These are phyloP conservation scores for Hipparchia semele DNA, from an alignment of 2,888 invertebrate species.

Conservation along the genomic window DNA sequence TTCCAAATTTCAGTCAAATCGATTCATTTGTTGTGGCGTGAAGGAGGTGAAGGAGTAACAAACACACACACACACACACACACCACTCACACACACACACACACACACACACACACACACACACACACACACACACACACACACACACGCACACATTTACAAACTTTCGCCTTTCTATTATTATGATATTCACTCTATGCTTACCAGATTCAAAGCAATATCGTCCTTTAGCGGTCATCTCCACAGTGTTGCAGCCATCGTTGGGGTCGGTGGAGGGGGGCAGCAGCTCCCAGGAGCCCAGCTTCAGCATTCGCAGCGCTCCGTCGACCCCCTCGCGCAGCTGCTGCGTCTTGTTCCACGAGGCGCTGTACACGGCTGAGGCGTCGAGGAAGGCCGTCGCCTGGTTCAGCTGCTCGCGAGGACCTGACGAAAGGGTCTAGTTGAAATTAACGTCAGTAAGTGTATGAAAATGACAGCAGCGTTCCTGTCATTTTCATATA, in stretches of 20 bases:
- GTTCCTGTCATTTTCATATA: too few species aligned
- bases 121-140: too few species aligned
- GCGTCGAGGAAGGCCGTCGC: slow-evolving; percentile 93
- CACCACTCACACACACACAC: too few species aligned
- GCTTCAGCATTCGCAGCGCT: slow-evolving; percentile 85
- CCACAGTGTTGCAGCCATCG: slow-evolving; percentile 90
- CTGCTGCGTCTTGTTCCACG: slow-evolving; percentile 68
- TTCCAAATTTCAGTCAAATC: too few species aligned
- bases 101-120: too few species aligned
- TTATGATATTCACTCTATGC: slow-evolving; percentile 9
- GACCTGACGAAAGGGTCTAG: slow-evolving; percentile 72
- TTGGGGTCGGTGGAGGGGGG: slow-evolving; percentile 87
- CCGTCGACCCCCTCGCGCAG: slow-evolving; percentile 84
- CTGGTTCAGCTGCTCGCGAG: slow-evolving; percentile 93
- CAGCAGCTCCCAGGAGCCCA: slow-evolving; percentile 86
- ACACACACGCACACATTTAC: too few species aligned
- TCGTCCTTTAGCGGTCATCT: slow-evolving; percentile 86
- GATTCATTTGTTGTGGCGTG: too few species aligned
- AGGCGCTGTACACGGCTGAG: slow-evolving; percentile 91
- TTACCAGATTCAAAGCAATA: slow-evolving; percentile 91
- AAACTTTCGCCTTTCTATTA: too few species aligned
- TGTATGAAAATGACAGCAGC: too few species aligned
- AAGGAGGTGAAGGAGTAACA: too few species aligned
- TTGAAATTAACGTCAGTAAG: too few species aligned
- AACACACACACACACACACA: too few species aligned